These are phyloP conservation scores for Ferdinandea cuprea DNA, from an alignment of 2,888 invertebrate genomes.

Conservation along the genomic window DNA sequence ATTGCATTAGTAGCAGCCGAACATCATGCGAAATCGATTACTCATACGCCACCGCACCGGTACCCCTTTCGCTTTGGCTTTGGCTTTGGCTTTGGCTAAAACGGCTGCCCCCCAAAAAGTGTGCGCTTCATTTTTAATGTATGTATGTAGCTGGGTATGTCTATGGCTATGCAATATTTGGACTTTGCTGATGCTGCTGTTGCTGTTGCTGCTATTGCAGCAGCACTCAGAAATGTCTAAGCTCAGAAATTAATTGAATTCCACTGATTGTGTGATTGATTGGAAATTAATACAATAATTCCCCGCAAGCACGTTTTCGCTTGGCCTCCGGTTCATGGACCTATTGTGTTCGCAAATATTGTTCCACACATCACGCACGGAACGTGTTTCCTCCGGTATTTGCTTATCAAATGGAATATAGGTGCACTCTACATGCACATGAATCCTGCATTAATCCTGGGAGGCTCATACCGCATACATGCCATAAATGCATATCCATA, in stretches of 20 bases:
- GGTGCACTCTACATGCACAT: not conserved
- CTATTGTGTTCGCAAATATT: constrained; percentile 56
- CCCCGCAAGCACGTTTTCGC: constrained; percentile 9
- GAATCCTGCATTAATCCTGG: constrained; percentile 45
- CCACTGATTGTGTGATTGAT: constrained; percentile 72
- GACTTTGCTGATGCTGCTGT: no score
- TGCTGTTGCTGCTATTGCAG: no score
- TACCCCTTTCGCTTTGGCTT: no score
- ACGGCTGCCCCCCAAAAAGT: not conserved
- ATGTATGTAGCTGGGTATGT: not conserved
- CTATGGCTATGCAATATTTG: not conserved
- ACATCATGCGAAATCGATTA: constrained; percentile 53
- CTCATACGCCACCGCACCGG: constrained; percentile 47
- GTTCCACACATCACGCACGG: constrained; percentile 11
- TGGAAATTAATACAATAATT: constrained; percentile 72
- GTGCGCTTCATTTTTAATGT: constrained; percentile 47
- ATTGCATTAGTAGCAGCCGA: constrained; percentile 58
- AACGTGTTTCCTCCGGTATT: constrained; percentile 62
- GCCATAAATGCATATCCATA: not conserved
- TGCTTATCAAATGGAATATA: constrained; percentile 61
- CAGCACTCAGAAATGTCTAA: constrained; percentile 43
- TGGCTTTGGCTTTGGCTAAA: no score
- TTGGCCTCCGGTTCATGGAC: not conserved
- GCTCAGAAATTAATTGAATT: constrained; percentile 73
- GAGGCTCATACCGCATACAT: not conserved